phyloP scores from a whole-genome alignment of 1,140 invertebrate species.

The Paraescarpia echinospica region DNA sequence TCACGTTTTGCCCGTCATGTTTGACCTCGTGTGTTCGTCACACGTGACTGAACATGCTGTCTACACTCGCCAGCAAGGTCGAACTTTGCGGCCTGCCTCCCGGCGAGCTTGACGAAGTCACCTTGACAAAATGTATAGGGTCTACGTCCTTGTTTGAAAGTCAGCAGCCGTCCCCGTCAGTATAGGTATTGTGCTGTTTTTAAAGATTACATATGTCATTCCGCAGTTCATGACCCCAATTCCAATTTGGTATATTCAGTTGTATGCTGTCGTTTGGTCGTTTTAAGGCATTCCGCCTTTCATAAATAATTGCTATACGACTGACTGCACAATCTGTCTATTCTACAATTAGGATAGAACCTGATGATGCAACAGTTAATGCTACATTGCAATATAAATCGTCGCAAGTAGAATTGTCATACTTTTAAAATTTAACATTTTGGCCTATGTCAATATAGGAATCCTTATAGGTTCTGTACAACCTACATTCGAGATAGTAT shows the following conservation, averaged over 20 bases:
- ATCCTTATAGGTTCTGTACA: no score
- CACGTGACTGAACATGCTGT: neutral
- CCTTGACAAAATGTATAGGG: neutral
- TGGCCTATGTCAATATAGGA: no score
- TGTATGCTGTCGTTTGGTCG: no score
- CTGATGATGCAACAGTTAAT: no score
- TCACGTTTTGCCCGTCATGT: neutral
- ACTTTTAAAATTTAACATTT: no score
- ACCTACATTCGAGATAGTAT: no score
- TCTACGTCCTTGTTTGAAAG: neutral
- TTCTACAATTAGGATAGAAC: neutral
- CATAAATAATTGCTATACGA: neutral
- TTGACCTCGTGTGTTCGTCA: neutral
- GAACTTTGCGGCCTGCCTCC: neutral
- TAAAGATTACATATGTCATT: neutral
- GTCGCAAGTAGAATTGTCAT: no score
- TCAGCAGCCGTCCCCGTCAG: neutral
- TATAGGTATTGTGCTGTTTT: no score
- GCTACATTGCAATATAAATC: no score
- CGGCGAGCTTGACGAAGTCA: neutral
- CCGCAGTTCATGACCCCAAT: neutral
- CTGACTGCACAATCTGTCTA: neutral
- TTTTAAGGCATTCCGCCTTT: neutral
- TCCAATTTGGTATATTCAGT: no score
- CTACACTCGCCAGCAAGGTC: neutral